Evolutionary conservation across 2,888 invertebrate species (phyloP), one percentile per base, ranked within the genome.

Genomic region (Ophion slaviceki): DNA sequence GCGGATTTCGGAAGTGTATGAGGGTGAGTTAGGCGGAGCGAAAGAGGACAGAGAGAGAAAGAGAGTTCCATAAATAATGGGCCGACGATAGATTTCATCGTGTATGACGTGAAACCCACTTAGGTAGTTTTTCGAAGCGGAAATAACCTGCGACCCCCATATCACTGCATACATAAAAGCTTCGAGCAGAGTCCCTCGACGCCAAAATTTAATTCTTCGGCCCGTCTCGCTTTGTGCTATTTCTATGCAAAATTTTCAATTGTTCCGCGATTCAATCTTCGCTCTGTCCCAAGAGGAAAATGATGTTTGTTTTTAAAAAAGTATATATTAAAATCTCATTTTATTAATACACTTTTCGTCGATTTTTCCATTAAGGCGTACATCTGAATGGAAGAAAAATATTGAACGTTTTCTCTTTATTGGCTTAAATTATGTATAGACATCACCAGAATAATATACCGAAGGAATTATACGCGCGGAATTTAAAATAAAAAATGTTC

Each of bases 51-150:
- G 20, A 14, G 66, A 32, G 2, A 53, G 32, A 40, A 36, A 62
- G 66, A 53, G 32, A 76, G 45, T 76, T 68, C 75, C 82, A 86
- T 86, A 82, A 86, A 86, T 86, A 86, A 86, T 82, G 85, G 80
- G 17, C 28, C 62, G 76, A 75, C 80, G 82, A 86, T 86, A 82
- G 82, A 86, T 86, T 86, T 80, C 85, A 77, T 80, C 77, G 82
- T 82, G 24, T 71, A 71, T 71, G 68, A 80, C 66, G 85, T 53
- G 77, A 86, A 80, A 86, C 74, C 77, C 85, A 86, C 80, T 86
- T 86, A 77, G 71, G 77, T 82, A 67, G 80, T 80, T 82, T 86
- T 82, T 80, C 82, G 72, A 68, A 82, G 71, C 85, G 85, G 85
- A 86, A 86, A 82, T 86, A 86, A 86, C 85, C 61, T 71, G 59